Evolutionary conservation across 2,797 vertebrate genomes (phyloP), one percentile per base, ranked within the genome.

Genomic region (Fringilla coelebs): DNA sequence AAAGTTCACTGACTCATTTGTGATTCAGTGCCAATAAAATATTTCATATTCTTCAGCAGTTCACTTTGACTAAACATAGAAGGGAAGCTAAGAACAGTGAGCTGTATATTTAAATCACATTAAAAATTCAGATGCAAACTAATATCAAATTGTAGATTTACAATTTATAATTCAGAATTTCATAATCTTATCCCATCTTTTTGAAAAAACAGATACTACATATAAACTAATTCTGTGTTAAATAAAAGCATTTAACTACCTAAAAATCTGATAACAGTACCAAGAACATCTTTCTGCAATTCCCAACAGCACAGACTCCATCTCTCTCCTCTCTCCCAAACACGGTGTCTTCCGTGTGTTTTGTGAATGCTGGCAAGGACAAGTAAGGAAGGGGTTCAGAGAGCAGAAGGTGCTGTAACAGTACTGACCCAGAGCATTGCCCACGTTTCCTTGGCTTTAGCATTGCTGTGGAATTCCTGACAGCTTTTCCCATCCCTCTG

Each of bases 31-130:
- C 97, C 98, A 97, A 95, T 87, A 97, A 97, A 97, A 97, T 92
- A 97, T 96, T 97, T 97, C 94, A 97, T 96, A 96, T 97, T 97
- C 96, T 97, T 96, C 95, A 97, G 96, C 90, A 96, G 95, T 80
- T 97, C 96, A 3, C 90, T 97, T 97, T 97, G 95, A 96, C 97
- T 97, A 96, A 97, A 97, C 85, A 96, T 77, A 96, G 96, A 96
- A 92, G 85, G 45, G 90, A 88, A 87, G 82, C 91, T 96, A 91
- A 88, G 90, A 93, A 95, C 67, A 87, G 92, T 40, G 80, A 95
- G 67, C 51, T 22, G 41, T 83, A 46, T 60, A 74, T 90, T 97
- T 95, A 96, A 95, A 94, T 95, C 94, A 70, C 51, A 70, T 67
- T 80, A 88, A 96, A 94, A 70, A 62, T 29, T 63, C 21, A 74